A percentile compares a stretch with the other conserved stretches of the same genome.
These are phyloP conservation scores for Neolamprologus toae DNA, from an alignment of 2,113 vertebrate genomes.

Conservation along the genomic window DNA sequence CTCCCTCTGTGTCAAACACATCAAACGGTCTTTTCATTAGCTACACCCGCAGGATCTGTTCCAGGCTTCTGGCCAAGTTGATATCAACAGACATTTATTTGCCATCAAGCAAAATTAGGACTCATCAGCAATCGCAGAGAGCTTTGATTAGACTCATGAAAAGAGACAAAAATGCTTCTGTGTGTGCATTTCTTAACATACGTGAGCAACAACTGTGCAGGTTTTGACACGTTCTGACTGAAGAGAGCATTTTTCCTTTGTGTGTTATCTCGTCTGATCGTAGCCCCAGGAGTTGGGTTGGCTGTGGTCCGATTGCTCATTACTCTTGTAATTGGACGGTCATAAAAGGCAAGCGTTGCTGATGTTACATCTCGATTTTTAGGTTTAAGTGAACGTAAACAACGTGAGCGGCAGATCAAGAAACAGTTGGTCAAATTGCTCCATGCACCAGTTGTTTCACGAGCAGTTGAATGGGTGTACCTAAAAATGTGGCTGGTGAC, in stretches of 20 bases:
- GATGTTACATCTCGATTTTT: background rate
- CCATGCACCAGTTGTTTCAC: background rate
- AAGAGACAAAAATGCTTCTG: background rate
- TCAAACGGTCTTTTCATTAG: conserved; percentile 44
- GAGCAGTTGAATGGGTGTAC: background rate
- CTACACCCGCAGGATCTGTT: conserved; percentile 16
- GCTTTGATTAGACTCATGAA: conserved; percentile 46
- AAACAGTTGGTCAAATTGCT: background rate
- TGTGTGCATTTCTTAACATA: background rate
- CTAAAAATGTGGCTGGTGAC: background rate
- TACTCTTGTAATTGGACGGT: background rate
- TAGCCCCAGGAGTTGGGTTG: background rate
- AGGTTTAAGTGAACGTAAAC: background rate
- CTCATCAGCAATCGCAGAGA: conserved; percentile 32
- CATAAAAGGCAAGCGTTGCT: background rate
- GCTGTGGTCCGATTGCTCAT: background rate
- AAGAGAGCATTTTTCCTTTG: background rate
- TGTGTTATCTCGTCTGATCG: conserved; percentile 18
- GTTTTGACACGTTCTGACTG: conserved; percentile 24
- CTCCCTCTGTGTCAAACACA: conserved; percentile 15
- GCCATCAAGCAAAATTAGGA: conserved; percentile 32
- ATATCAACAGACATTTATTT: conserved; percentile 47
- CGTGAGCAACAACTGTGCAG: background rate
- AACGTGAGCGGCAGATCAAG: background rate
- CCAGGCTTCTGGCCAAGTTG: conserved; percentile 26